These are phyloP conservation scores for Dynastes grantii DNA, from an alignment of 2,888 invertebrate species.

Conservation along the genomic window DNA sequence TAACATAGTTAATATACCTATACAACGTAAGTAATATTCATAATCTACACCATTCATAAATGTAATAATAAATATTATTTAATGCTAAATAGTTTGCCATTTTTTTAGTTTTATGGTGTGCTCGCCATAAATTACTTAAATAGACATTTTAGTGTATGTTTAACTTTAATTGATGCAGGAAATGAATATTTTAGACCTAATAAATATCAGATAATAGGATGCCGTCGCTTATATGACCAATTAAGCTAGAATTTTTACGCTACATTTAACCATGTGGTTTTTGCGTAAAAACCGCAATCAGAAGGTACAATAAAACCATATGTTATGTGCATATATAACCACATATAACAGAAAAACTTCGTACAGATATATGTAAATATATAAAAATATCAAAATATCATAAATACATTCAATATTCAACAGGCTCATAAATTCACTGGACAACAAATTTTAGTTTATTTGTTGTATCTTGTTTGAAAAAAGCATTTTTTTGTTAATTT, in stretches of 20 bases:
- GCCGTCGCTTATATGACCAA: conserved; percentile 52
- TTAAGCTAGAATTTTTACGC: conserved; percentile 48
- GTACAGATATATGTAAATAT: too few species aligned
- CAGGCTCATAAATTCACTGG: too few species aligned
- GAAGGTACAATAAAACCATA: too few species aligned
- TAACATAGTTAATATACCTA: too few species aligned
- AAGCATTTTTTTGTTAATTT: too few species aligned
- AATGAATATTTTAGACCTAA: conserved; percentile 55
- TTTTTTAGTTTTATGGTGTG: conserved; percentile 56
- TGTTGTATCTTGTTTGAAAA: too few species aligned
- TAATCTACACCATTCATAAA: conserved; percentile 35
- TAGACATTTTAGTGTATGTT: conserved; percentile 66
- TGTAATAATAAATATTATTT: conserved; percentile 63
- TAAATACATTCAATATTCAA: too few species aligned
- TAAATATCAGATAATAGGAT: conserved; percentile 10
- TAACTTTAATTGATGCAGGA: conserved; percentile 59
- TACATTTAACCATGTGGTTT: background rate
- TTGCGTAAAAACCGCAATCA: background rate
- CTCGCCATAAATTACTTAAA: conserved; percentile 66
- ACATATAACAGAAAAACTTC: too few species aligned
- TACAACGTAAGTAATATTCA: background rate
- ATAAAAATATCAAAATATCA: too few species aligned
- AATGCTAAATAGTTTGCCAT: conserved; percentile 63
- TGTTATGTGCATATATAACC: too few species aligned
- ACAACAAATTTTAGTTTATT: too few species aligned